These are phyloP conservation scores for Thalassophryne amazonica DNA, from an alignment of 2,797 vertebrate species.

Conservation along the genomic window DNA sequence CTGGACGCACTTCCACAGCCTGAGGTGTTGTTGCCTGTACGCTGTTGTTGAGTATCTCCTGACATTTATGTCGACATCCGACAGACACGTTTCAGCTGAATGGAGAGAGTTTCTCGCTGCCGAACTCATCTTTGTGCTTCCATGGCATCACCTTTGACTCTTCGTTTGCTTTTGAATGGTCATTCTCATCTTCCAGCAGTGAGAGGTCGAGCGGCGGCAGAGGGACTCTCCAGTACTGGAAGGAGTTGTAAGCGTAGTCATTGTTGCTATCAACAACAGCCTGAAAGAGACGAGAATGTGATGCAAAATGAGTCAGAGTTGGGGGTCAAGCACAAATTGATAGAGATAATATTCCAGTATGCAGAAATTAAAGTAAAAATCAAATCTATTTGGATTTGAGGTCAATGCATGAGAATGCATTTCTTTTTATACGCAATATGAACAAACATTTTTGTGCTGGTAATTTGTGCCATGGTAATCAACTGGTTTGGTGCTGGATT, in stretches of 20 bases:
- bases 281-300: slow-evolving; percentile 25
- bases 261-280: neutral
- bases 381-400: no score
- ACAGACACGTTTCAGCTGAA: neutral
- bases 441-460: no score
- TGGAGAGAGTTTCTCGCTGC: neutral
- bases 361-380: no score
- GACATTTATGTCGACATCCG: neutral
- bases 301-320: neutral
- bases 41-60: neutral
- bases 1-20: neutral
- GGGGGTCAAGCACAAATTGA: no score
- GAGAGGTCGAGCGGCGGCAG: slow-evolving; percentile 85
- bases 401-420: no score
- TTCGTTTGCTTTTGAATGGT: neutral
- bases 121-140: slow-evolving; percentile 78
- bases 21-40: neutral
- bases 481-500: no score
- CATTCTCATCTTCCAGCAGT: slow-evolving; percentile 69
- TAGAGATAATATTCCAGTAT: no score
- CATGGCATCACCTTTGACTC: slow-evolving; percentile 75
- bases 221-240: slow-evolving; percentile 90
- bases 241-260: slow-evolving; percentile 83
- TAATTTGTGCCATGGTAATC: no score
- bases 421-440: no score